A percentile compares a stretch with the other conserved stretches of the same genome.
These are phyloP conservation scores for Erpornis zantholeuca DNA, from an alignment of 2,113 vertebrate species.

Conservation along the genomic window DNA sequence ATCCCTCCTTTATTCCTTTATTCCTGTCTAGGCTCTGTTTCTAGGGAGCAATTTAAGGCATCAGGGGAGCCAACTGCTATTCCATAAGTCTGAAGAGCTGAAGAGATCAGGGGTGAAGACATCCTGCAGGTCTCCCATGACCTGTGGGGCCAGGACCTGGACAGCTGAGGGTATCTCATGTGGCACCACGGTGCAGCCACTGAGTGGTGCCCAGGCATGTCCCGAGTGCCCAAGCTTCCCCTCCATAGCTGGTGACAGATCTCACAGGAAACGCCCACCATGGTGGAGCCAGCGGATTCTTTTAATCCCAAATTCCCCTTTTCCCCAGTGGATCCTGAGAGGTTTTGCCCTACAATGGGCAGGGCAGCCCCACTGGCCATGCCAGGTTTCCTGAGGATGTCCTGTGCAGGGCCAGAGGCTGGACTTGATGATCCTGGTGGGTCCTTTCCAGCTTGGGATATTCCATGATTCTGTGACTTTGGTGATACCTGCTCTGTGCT, in stretches of 20 bases:
- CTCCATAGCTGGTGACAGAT: not conserved
- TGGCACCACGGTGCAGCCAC: not conserved
- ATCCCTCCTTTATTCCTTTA: no score
- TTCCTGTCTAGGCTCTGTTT: no score
- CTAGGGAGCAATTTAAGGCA: no score
- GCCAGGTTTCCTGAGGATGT: not conserved
- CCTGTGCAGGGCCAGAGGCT: not conserved
- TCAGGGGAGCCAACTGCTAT: not conserved
- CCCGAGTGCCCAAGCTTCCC: not conserved
- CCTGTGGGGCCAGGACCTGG: not conserved
- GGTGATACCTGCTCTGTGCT: not conserved
- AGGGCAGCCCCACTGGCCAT: not conserved
- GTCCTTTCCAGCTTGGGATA: not conserved
- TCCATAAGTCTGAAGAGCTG: not conserved
- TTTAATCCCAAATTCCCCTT: not conserved
- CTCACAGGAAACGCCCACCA: accelerated
- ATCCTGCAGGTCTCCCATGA: not conserved
- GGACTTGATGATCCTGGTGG: not conserved
- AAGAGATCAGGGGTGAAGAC: not conserved
- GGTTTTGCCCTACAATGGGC: not conserved
- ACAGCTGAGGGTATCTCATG: no score
- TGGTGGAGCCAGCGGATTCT: accelerated
- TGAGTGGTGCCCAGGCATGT: not conserved
- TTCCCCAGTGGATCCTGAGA: not conserved
- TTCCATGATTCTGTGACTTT: not conserved